These are phyloP conservation scores for Chrysochloris asiatica DNA, from an alignment of 2,113 vertebrate genomes.

Conservation along the genomic window DNA sequence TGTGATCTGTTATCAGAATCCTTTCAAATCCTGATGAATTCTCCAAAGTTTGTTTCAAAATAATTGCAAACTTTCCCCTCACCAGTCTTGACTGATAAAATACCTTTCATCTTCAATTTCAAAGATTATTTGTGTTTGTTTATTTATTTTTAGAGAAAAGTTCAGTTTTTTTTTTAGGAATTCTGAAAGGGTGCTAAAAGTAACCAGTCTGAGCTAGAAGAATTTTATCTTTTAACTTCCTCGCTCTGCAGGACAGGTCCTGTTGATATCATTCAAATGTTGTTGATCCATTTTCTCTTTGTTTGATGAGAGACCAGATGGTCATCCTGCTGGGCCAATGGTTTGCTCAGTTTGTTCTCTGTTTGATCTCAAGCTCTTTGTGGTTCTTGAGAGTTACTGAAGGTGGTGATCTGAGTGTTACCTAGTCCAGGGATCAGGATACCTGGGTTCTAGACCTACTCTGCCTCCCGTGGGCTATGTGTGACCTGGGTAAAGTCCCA, in stretches of 20 bases:
- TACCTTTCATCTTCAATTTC: slow-evolving; percentile 64
- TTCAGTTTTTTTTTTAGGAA: slow-evolving; percentile 55
- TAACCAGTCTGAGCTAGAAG: not conserved
- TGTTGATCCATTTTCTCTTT: not conserved
- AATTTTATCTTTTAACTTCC: slow-evolving; percentile 70
- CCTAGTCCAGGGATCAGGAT: not conserved
- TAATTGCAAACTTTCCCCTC: not conserved
- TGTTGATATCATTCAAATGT: no score
- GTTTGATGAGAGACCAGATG: no score
- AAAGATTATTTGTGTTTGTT: slow-evolving; percentile 52
- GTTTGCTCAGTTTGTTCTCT: not conserved
- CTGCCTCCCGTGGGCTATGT: not conserved
- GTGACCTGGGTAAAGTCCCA: not conserved
- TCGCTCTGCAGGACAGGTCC: not conserved
- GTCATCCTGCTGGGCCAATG: not conserved
- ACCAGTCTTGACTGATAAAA: not conserved
- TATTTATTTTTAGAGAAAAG: slow-evolving; percentile 30
- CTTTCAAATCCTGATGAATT: not conserved
- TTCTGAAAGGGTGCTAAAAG: slow-evolving; percentile 43
- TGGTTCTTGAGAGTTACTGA: not conserved
- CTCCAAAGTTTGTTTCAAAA: slow-evolving; percentile 5
- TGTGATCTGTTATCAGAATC: not conserved
- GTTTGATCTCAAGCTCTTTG: not conserved
- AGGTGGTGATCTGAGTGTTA: not conserved
- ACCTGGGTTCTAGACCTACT: not conserved